phyloP scores from a whole-genome alignment of 2,888 invertebrate genomes.

The Cistogaster globosa region DNA sequence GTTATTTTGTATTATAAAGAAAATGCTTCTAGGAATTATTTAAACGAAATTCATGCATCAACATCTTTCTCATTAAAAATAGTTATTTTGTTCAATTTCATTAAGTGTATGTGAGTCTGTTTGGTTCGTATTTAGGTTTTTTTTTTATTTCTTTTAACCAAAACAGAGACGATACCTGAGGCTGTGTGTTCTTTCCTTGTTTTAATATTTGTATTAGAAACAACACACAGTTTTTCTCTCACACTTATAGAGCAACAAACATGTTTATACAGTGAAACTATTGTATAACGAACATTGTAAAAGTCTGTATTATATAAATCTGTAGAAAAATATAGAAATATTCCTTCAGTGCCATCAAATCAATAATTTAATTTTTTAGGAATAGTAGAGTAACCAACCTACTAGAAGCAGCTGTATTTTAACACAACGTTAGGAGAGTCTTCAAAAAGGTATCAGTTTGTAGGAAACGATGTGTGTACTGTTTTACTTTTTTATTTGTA shows the following conservation, averaged over 20 bases:
- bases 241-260: neutral
- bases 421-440: no score
- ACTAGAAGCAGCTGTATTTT: no score
- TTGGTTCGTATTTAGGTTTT: conserved; percentile 13
- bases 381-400: no score
- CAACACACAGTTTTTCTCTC: neutral
- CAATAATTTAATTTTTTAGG: no score
- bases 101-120: neutral
- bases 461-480: no score
- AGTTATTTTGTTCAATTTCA: neutral
- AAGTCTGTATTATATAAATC: no score
- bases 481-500: no score
- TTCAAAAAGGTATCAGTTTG: no score
- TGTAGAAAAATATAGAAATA: no score
- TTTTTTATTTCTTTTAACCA: conserved; percentile 19
- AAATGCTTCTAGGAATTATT: no score
- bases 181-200: conserved; percentile 17
- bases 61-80: neutral
- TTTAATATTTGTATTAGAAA: conserved; percentile 42
- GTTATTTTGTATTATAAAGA: no score
- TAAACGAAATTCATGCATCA: neutral
- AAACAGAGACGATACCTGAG: conserved; percentile 57
- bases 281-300: neutral
- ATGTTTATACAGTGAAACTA: neutral
- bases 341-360: no score